Percentiles rank a stretch among this genome's conserved stretches.
These are phyloP conservation scores for Leptarthrus brevirostris DNA, from an alignment of 2,888 invertebrate species.

Conservation along the genomic window DNA sequence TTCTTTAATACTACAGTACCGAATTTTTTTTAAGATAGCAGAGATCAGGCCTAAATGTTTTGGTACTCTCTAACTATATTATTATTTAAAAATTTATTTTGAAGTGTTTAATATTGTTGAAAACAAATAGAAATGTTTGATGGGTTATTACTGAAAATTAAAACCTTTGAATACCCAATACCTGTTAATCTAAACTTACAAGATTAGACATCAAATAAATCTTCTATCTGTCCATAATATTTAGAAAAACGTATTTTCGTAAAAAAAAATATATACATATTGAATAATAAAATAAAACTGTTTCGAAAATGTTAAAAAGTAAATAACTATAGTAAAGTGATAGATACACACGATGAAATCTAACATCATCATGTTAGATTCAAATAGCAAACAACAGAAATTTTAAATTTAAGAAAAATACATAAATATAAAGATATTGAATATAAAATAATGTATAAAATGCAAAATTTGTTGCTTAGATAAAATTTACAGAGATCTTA, in stretches of 20 bases:
- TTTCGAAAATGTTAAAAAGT: slow-evolving; percentile 2
- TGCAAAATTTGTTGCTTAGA: slow-evolving; percentile 44
- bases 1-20: no score
- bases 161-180: no score
- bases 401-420: slow-evolving; percentile 6
- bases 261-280: slow-evolving; percentile 7
- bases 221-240: slow-evolving; percentile 24
- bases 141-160: no score
- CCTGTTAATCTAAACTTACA: background rate
- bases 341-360: background rate
- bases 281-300: background rate
- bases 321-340: background rate
- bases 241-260: slow-evolving; percentile 27
- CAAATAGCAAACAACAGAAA: background rate
- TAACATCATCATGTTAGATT: background rate
- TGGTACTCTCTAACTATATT: no score
- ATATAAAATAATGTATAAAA: slow-evolving; percentile 20
- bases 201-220: background rate
- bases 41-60: no score
- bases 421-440: slow-evolving; percentile 20
- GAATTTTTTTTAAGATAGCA: no score
- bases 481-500: slow-evolving; percentile 18
- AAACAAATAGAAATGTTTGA: no score
- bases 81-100: no score
- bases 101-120: no score